These are phyloP conservation scores for Acrobasis repandana DNA, from an alignment of 2,888 invertebrate species.

Conservation along the genomic window DNA sequence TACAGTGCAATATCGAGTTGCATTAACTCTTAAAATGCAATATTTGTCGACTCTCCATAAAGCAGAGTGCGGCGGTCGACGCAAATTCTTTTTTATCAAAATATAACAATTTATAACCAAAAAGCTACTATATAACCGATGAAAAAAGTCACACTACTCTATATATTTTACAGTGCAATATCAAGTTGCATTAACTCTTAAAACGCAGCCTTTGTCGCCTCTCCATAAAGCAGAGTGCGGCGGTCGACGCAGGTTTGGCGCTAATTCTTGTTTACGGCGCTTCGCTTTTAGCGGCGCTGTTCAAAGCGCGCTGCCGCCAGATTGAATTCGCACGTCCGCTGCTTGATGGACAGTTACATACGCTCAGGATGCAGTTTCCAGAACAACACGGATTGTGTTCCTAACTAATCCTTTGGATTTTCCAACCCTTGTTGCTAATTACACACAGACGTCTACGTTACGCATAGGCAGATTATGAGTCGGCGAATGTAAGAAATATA, in stretches of 20 bases:
- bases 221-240: slow-evolving; percentile 76
- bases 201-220: slow-evolving; percentile 71
- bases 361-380: slow-evolving; percentile 25
- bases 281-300: slow-evolving; percentile 76
- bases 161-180: slow-evolving; percentile 24
- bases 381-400: slow-evolving; percentile 2
- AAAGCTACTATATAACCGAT: too few relatives aligned
- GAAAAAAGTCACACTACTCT: not conserved
- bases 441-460: not conserved
- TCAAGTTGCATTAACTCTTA: slow-evolving; percentile 45
- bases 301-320: slow-evolving; percentile 57
- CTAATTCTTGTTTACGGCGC: slow-evolving; percentile 80
- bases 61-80: slow-evolving; percentile 75
- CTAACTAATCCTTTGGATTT: slow-evolving; percentile 16
- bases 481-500: too few relatives aligned
- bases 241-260: slow-evolving; percentile 73
- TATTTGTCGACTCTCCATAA: slow-evolving; percentile 75
- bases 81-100: slow-evolving; percentile 81
- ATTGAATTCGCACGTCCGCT: slow-evolving; percentile 48
- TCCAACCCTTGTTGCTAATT: not conserved
- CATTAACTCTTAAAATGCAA: slow-evolving; percentile 55
- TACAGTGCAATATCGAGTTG: slow-evolving; percentile 30
- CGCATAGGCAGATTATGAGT: too few relatives aligned
- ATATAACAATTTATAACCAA: too few relatives aligned
- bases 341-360: slow-evolving; percentile 27